Conservation (phyloP, 2,888 invertebrate genomes). For the Drosophila sordidula region DNA sequence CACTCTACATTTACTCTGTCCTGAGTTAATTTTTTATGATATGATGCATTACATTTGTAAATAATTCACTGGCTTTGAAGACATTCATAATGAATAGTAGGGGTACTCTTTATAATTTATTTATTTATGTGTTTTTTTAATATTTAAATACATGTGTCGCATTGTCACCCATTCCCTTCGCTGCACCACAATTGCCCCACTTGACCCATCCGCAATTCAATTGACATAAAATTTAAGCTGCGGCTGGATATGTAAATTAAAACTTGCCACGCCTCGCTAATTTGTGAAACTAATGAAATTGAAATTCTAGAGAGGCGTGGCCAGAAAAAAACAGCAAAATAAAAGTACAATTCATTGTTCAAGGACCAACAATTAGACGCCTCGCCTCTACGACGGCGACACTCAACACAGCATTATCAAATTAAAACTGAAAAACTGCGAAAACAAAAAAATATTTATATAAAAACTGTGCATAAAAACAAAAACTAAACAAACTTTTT, state of each 20-base stretch:
- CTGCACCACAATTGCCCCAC: slow-evolving; percentile 1
- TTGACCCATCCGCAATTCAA: slow-evolving; percentile 32
- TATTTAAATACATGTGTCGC: slow-evolving; percentile 20
- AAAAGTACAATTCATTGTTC: slow-evolving; percentile 51
- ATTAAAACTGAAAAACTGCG: slow-evolving; percentile 63
- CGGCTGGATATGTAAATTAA: slow-evolving; percentile 39
- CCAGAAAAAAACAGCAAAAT: slow-evolving; percentile 20
- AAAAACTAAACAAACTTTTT: slow-evolving; percentile 63
- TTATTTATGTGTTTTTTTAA: slow-evolving; percentile 1
- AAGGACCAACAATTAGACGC: slow-evolving; percentile 64
- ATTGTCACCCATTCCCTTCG: background rate
- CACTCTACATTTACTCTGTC: background rate
- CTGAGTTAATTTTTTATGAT: background rate
- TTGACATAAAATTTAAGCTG: slow-evolving; percentile 44
- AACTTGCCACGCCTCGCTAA: slow-evolving; percentile 63
- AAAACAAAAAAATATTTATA: slow-evolving; percentile 8
- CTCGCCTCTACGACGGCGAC: too few species aligned
- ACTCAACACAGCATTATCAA: slow-evolving; percentile 69
- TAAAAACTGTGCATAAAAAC: slow-evolving; percentile 8
- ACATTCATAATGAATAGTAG: background rate
- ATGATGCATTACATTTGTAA: slow-evolving; percentile 8
- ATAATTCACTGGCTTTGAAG: slow-evolving; percentile 5
- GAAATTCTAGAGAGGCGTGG: slow-evolving; percentile 27
- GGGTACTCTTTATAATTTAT: too few species aligned
- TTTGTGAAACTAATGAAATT: slow-evolving; percentile 72